Conservation (phyloP, 2,888 invertebrate species). For the Eupithecia insigniata region DNA sequence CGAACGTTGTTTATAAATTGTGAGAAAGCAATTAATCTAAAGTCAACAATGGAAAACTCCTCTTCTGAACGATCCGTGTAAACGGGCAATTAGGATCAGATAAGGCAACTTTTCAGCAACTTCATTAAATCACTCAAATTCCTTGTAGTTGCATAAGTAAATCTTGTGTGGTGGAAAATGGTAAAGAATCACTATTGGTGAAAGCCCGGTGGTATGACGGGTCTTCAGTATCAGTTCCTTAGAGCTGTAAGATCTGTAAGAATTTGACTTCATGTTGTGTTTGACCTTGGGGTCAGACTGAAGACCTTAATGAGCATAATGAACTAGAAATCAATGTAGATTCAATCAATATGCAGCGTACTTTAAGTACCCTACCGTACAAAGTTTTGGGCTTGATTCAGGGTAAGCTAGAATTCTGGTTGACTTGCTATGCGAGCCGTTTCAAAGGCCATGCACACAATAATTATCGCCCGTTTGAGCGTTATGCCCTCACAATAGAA, state of each 20-base stretch:
- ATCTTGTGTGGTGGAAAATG: background rate
- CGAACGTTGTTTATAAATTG: slow-evolving; percentile 66
- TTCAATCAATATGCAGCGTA: background rate
- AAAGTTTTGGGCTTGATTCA: background rate
- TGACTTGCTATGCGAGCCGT: background rate
- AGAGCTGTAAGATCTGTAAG: background rate
- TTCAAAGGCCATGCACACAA: background rate
- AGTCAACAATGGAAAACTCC: slow-evolving; percentile 80
- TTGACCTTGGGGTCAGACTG: background rate
- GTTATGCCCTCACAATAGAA: slow-evolving; percentile 71
- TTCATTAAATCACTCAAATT: background rate
- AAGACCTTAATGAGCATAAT: background rate
- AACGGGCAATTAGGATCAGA: slow-evolving; percentile 10
- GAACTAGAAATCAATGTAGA: background rate
- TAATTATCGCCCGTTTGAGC: slow-evolving; percentile 23
- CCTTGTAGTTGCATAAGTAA: no score
- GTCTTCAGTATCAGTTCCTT: background rate
- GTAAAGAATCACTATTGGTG: background rate
- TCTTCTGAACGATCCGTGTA: slow-evolving; percentile 50
- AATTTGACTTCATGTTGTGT: background rate
- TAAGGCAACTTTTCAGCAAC: background rate
- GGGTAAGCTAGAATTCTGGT: slow-evolving; percentile 2
- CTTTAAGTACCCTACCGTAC: background rate
- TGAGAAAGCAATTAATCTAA: slow-evolving; percentile 78
- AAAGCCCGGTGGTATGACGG: background rate